A percentile compares a stretch with the other conserved stretches of the same genome.
Evolutionary conservation across 2,797 vertebrate genomes (phyloP).

Genomic region (Clarias pachynema): DNA sequence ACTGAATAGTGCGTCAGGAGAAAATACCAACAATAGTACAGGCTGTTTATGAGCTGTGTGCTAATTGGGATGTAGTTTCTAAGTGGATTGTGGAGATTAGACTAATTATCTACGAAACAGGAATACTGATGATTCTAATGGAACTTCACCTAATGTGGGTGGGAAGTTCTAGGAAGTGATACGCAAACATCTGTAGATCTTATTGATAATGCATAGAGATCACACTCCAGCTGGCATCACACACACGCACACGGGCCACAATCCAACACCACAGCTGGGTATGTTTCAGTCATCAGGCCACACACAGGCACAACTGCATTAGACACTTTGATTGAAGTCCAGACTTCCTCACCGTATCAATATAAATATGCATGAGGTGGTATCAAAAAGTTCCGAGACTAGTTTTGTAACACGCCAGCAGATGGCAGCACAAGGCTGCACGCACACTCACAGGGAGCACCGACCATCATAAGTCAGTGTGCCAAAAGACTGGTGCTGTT

Average conservation of each 20-base stretch:
- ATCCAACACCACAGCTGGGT: constrained; percentile 18
- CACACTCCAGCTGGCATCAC: not conserved
- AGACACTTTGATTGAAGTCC: constrained; percentile 7
- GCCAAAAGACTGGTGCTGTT: no score
- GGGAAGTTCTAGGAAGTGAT: not conserved
- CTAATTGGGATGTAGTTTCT: not conserved
- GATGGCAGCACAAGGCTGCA: no score
- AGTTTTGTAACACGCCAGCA: no score
- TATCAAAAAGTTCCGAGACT: no score
- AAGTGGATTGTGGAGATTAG: not conserved
- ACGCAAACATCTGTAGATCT: not conserved
- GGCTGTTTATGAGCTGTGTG: not conserved
- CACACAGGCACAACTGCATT: not conserved
- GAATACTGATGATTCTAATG: not conserved
- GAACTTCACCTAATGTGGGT: not conserved
- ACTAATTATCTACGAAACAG: not conserved
- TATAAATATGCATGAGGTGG: not conserved
- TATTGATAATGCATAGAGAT: not conserved
- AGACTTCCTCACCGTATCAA: not conserved
- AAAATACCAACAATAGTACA: not conserved
- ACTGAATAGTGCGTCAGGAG: not conserved
- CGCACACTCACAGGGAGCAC: no score
- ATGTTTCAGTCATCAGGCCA: constrained; percentile 11
- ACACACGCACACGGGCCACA: not conserved
- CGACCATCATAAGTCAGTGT: no score